Base-by-base conservation (phyloP, 2,113 vertebrate genomes). In the Gambusia affinis region DNA sequence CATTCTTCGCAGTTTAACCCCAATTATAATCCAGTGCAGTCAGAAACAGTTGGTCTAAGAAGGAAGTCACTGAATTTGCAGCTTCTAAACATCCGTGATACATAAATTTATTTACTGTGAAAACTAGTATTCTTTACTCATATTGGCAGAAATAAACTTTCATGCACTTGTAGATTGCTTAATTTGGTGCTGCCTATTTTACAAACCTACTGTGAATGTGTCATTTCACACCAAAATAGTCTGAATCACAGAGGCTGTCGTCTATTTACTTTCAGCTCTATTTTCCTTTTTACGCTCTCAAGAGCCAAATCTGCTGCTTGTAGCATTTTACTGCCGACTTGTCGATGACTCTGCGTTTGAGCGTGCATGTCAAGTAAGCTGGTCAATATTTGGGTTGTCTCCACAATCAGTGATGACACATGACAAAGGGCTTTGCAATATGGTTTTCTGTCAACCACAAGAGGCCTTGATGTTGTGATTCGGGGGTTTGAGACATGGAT, bases 401-500 rank as follows among this genome's bases (percentile, higher is more conserved):
- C 77, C 83, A 77, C 71, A 72, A 85, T 54, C 27, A 62, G 54
- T 28, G 67, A 73, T 85, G 75, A 87, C 85, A 84, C 77, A 74
- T 80, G 85, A 81, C 88, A 73, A 27, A 69, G 73, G 47, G 39
- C 69, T 66, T 76, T 57, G 51, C 60, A 3, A 83, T 88, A 79
- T 37, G 86, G 85, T 73, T 88, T 87, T 82, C 90, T 62, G 76
- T 91, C 88, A 84, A 28, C 60, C 8, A n/a, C 39, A 6, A 75
- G 73, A 78, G 87, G 80, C 87, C 91, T 88, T 92, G 88, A 78
- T 74, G 75, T 83, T 78, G 78, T 85, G 76, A 81, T 66, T 65
- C 27, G 62, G 63, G 70, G 82, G 72, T 33, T 29, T 39, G 33
- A 75, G 57, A 57, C 84, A 76, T 24, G 67, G 87, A 86, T 88